Evolutionary conservation across 2,888 invertebrate genomes (phyloP).

Genomic region (Yponomeuta evonymella): DNA sequence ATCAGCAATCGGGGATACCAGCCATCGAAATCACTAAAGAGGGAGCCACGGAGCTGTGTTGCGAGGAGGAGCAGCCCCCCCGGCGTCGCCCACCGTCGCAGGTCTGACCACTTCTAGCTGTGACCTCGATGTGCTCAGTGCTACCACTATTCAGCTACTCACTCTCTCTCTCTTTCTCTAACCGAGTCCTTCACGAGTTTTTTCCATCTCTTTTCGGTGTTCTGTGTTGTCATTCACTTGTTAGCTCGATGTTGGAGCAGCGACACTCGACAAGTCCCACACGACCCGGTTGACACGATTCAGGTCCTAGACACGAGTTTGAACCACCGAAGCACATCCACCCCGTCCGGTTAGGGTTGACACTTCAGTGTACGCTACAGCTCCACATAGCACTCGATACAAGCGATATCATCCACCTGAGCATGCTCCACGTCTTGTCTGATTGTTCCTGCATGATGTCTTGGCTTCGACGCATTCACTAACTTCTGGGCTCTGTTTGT

Average conservation of each 20-base stretch:
- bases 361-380: constrained; percentile 23
- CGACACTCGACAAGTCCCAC: constrained; percentile 46
- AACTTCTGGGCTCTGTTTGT: constrained; percentile 41
- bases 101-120: constrained; percentile 72
- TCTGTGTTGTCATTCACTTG: constrained; percentile 69
- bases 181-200: constrained; percentile 60
- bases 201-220: constrained; percentile 63
- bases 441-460: constrained; percentile 72
- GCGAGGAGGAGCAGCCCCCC: constrained; percentile 77
- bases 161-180: constrained; percentile 52
- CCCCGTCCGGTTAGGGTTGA: constrained; percentile 13
- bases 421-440: constrained; percentile 68
- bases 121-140: constrained; percentile 68
- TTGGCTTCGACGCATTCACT: constrained; percentile 69
- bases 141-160: constrained; percentile 68
- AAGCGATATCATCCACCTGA: constrained; percentile 53
- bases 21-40: constrained; percentile 89
- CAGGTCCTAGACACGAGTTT: constrained; percentile 39
- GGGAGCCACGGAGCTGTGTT: constrained; percentile 79
- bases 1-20: constrained; percentile 76
- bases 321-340: constrained; percentile 19
- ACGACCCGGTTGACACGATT: constrained; percentile 26
- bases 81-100: constrained; percentile 47
- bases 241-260: constrained; percentile 50
- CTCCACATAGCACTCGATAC: constrained; percentile 63